Evolutionary conservation across 2,888 invertebrate genomes (phyloP), one percentile per base, ranked within the genome.

Genomic region (Lepetodrilus schrolli): DNA sequence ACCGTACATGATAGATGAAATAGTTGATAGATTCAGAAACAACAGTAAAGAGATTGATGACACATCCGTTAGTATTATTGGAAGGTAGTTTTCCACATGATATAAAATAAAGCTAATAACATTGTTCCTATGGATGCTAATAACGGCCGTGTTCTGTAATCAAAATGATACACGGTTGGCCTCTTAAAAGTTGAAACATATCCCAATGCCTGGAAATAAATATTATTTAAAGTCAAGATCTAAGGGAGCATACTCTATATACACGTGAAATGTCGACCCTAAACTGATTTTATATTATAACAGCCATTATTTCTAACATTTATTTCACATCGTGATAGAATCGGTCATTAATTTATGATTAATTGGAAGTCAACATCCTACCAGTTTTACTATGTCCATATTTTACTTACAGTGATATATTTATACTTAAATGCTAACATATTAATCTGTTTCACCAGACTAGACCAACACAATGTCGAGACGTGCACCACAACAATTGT

Each of bases 391-490:
- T 38, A 13, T 38, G 38, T n/a, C n/a, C n/a, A n/a, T n/a, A n/a
- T n/a, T n/a, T n/a, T n/a, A n/a, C n/a, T n/a, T n/a, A n/a, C n/a
- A n/a, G n/a, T n/a, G n/a, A n/a, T n/a, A n/a, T n/a, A n/a, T n/a
- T n/a, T n/a, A n/a, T n/a, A n/a, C n/a, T n/a, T n/a, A n/a, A n/a
- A n/a, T n/a, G n/a, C n/a, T n/a, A n/a, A n/a, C n/a, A n/a, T n/a
- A n/a, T n/a, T n/a, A n/a, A n/a, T 38, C n/a, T 38, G 8, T 8
- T 38, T 36, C 49, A 70, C 73, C 66, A 83, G 83, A 58, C 75
- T 86, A 2, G 76, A 80, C 5, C 74, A 77, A 7, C 83, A 86
- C 71, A 74, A 84, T 36, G 79, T 81, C 36, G 68, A 66, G 23
- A 47, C 66, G 5, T 80, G 83, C 66, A 72, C 49, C 5, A 84